Conservation (phyloP, 2,797 vertebrate species). For the Distichodus sexfasciatus region DNA sequence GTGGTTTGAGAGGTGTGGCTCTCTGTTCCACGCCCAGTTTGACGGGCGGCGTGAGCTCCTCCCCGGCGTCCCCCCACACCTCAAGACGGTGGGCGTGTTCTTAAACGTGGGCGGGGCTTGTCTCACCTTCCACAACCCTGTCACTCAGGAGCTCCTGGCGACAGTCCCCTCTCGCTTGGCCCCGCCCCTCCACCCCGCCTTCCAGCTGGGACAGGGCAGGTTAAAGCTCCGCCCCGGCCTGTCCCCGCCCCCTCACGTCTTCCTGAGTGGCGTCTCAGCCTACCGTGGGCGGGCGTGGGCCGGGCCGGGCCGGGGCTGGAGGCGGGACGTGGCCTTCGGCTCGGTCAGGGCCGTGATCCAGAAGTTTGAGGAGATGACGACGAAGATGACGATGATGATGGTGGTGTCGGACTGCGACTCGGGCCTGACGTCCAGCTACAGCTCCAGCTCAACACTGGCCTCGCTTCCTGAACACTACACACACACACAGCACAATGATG, state of each 20-base stretch:
- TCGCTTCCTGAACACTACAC: slow-evolving; percentile 43
- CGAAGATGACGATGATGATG: too few species aligned
- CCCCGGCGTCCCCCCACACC: slow-evolving; percentile 60
- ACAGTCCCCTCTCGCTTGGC: slow-evolving; percentile 63
- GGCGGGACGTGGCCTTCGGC: slow-evolving; percentile 54
- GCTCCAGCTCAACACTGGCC: slow-evolving; percentile 56
- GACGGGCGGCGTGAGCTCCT: slow-evolving; percentile 61
- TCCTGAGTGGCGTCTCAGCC: slow-evolving; percentile 57
- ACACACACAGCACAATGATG: too few species aligned
- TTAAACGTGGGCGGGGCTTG: slow-evolving; percentile 66
- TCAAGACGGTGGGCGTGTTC: slow-evolving; percentile 70
- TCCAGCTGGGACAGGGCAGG: slow-evolving; percentile 64
- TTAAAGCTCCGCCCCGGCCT: slow-evolving; percentile 62
- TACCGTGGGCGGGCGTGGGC: slow-evolving; percentile 55
- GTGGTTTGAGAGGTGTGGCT: slow-evolving; percentile 64
- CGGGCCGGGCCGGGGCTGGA: slow-evolving; percentile 48
- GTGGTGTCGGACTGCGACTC: slow-evolving; percentile 55
- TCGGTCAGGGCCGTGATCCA: slow-evolving; percentile 62
- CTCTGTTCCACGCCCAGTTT: slow-evolving; percentile 56
- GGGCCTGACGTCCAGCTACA: slow-evolving; percentile 57
- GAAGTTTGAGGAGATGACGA: slow-evolving; percentile 70
- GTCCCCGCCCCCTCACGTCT: slow-evolving; percentile 63
- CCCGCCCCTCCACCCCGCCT: slow-evolving; percentile 58
- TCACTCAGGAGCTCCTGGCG: slow-evolving; percentile 67
- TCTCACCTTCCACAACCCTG: slow-evolving; percentile 68